Conservation (phyloP, 2,797 vertebrate species). For the Paedocypris micromegethes region DNA sequence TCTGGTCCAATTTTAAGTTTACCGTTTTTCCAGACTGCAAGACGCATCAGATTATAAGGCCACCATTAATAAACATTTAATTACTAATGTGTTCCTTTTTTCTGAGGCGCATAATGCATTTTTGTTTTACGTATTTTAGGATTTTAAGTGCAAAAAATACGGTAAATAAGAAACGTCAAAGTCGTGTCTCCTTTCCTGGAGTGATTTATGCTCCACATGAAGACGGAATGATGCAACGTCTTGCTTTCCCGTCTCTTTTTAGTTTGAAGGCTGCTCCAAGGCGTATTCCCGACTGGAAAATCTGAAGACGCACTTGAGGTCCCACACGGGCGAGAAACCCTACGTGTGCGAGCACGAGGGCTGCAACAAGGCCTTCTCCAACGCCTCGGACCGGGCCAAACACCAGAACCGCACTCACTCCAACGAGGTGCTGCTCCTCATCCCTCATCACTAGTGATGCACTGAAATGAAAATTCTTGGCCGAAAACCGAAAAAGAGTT, state of each 20-base stretch:
- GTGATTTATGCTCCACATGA: constrained; percentile 40
- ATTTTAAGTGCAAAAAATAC: too few species aligned
- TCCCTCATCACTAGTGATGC: neutral
- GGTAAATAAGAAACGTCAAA: too few species aligned
- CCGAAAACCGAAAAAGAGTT: too few species aligned
- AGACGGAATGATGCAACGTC: constrained; percentile 19
- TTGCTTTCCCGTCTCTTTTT: constrained; percentile 37
- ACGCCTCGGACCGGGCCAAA: constrained; percentile 95
- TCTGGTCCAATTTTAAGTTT: too few species aligned
- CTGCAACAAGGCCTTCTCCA: constrained; percentile 99
- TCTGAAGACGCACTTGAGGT: constrained; percentile 96
- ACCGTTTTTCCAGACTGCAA: too few species aligned
- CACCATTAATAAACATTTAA: too few species aligned
- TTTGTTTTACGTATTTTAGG: too few species aligned
- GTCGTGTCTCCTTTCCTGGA: too few species aligned
- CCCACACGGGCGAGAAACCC: constrained; percentile 97
- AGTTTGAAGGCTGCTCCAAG: constrained; percentile 97
- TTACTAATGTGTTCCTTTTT: too few species aligned
- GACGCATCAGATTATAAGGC: too few species aligned
- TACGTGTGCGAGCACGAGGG: constrained; percentile 97
- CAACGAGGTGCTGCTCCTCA: constrained; percentile 79
- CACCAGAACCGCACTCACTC: constrained; percentile 99
- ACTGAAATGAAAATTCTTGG: too few species aligned
- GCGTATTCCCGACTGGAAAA: constrained; percentile 98
- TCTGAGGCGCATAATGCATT: too few species aligned